phyloP scores from a whole-genome alignment of 2,797 vertebrate genomes.

The Echiichthys vipera region DNA sequence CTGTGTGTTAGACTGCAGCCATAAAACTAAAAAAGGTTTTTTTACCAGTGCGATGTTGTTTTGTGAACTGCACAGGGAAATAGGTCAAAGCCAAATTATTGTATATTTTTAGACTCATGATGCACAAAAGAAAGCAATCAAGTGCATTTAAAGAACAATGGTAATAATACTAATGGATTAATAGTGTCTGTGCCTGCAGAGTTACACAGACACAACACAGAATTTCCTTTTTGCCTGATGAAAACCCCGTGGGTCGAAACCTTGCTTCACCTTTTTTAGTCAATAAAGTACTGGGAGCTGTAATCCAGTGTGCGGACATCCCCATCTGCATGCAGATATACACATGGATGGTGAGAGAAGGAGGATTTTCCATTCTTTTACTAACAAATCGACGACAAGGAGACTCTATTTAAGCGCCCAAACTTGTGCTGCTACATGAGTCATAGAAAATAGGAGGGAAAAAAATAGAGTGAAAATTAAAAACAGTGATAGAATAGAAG shows the following conservation, averaged over 20 bases:
- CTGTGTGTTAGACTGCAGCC: constrained; percentile 25
- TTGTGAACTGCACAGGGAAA: constrained; percentile 14
- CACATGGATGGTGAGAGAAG: neutral
- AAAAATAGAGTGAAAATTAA: neutral
- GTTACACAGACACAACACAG: no score
- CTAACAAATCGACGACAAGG: constrained; percentile 3
- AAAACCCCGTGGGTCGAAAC: no score
- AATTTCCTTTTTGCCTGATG: no score
- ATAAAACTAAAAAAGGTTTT: constrained; percentile 27
- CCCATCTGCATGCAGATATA: neutral
- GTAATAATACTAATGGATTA: neutral
- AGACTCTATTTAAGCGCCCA: constrained; percentile 40
- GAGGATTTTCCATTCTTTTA: constrained; percentile 13
- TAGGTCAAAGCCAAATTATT: neutral
- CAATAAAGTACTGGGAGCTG: no score
- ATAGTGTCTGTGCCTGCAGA: neutral
- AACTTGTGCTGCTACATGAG: constrained; percentile 51
- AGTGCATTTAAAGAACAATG: neutral
- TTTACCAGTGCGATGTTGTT: constrained; percentile 18
- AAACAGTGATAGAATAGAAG: neutral
- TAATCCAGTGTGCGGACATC: no score
- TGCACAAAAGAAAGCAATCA: neutral
- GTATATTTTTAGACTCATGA: neutral
- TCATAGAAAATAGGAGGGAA: constrained; percentile 32
- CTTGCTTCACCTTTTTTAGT: no score